Conservation (phyloP, 2,888 invertebrate species). For the Himalopsyche kuldschensis region DNA sequence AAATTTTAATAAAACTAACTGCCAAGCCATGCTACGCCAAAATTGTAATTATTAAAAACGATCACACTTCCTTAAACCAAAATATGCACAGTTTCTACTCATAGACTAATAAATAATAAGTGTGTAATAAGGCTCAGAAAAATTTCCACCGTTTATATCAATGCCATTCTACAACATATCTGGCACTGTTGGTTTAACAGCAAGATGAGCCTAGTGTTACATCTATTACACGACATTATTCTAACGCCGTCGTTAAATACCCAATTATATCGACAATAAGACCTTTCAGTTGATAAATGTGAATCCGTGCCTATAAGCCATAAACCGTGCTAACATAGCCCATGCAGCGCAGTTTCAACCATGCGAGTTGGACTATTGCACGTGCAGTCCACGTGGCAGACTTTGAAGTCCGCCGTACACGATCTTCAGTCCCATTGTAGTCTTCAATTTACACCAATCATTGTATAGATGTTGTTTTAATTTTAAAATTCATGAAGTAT, state of each 20-base stretch:
- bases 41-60: no score
- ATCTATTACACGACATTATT: slow-evolving; percentile 6
- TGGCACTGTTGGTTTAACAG: neutral
- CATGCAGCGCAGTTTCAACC: neutral
- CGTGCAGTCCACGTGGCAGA: slow-evolving; percentile 2
- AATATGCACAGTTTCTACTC: no score
- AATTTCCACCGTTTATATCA: neutral
- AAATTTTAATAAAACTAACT: no score
- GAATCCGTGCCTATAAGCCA: neutral
- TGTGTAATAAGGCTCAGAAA: no score
- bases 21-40: no score
- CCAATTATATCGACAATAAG: slow-evolving; percentile 18
- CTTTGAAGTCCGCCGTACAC: neutral
- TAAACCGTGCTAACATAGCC: neutral
- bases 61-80: no score
- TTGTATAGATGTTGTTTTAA: neutral
- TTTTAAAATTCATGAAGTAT: neutral
- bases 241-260: slow-evolving; percentile 7
- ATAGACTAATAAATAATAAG: no score
- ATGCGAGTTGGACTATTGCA: neutral
- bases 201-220: neutral
- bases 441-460: neutral
- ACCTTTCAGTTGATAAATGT: neutral
- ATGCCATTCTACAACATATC: neutral
- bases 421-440: neutral